Evolutionary conservation across 2,797 vertebrate species (phyloP).

Genomic region (Cossypha niveicapilla): DNA sequence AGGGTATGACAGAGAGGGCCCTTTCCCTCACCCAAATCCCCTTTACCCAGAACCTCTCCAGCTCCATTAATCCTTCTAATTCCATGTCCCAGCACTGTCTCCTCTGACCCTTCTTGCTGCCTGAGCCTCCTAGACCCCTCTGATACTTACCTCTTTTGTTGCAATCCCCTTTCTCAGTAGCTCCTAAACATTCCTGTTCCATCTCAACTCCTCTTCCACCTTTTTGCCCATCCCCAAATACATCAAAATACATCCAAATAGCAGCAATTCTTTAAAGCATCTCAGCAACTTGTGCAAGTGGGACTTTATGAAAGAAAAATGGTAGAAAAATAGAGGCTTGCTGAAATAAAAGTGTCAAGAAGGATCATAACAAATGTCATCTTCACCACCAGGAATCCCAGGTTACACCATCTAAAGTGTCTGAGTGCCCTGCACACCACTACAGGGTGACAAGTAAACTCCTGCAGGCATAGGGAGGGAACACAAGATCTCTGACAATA

Average conservation of each 20-base stretch:
- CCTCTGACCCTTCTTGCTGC: background rate
- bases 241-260: background rate
- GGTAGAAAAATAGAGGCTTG: background rate
- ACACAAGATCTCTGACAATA: background rate
- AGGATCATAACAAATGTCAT: background rate
- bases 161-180: background rate
- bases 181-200: background rate
- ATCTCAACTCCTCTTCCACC: background rate
- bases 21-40: conserved; percentile 2
- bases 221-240: background rate
- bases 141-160: fast-evolving
- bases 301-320: background rate
- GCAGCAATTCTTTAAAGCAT: background rate
- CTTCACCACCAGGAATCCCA: background rate
- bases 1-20: background rate
- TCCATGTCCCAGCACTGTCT: fast-evolving
- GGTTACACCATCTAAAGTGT: background rate
- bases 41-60: background rate
- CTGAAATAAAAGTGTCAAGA: background rate
- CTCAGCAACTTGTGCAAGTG: background rate
- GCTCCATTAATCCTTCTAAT: conserved; percentile 4
- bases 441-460: background rate
- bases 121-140: background rate
- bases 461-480: background rate
- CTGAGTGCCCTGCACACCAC: background rate